Base-by-base conservation (phyloP, 2,888 invertebrate genomes). In the Calameuta filiformis region DNA sequence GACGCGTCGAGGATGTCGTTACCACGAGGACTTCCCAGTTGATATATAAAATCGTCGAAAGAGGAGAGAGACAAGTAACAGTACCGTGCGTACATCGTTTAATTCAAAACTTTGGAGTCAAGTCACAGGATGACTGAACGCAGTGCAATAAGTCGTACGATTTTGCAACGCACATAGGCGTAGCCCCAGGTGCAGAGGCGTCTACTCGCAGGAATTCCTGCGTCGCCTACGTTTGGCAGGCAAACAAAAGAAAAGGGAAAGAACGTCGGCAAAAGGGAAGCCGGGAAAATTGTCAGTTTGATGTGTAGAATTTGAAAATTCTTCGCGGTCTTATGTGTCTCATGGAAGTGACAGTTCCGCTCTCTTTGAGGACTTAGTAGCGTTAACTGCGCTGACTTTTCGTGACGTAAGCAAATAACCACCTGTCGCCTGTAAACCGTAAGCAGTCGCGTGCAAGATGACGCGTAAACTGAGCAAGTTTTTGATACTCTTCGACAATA, bases 401-500 rank as follows among this genome's bases (percentile, higher is more conserved):
- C 34, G 79, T 79, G 79, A 79, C 77, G 80, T 80, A 77, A 79
- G 79, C 73, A 82, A 77, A 81, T 82, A 82, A 56, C 83, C 77
- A 79, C 83, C 69, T 80, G 78, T 35, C 71, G 76, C 40, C 33
- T 23, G 31, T 71, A 34, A 33, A 71, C 31, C 71, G 12, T 34
- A 33, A 23, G 33, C 31, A 71, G 23, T 71, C 15, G 71, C 31
- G 71, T 71, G 56, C 79, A 89, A 81, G 84, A 97, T 97, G 97
- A 96, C 97, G 85, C 94, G 97, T 87, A 98, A 98, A 93, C 93
- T 98, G 86, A 94, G 97, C 83, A 98, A 98, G 93, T 98, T 98
- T 92, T 93, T 98, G 81, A 98, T 98, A 87, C 94, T 98, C 83
- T 97, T 98, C 92, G 98, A 98, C 92, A 98, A 98, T 91, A 97